These are phyloP conservation scores for Drosophila peninsularis DNA, from an alignment of 2,888 invertebrate genomes.

Conservation along the genomic window DNA sequence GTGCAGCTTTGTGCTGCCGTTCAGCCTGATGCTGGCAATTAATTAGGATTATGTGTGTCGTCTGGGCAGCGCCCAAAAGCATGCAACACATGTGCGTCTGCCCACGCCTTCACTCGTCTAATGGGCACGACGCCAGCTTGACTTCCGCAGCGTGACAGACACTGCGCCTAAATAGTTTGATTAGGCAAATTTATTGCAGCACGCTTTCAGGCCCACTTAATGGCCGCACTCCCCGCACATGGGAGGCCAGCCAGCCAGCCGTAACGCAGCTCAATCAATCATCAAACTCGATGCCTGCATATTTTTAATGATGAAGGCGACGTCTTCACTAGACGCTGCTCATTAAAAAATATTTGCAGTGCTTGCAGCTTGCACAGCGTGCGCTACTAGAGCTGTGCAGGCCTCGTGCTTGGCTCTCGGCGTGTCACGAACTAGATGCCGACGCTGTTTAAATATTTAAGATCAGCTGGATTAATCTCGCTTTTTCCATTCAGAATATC, in stretches of 20 bases:
- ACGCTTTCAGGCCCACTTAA: conserved; percentile 62
- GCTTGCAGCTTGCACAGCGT: conserved; percentile 25
- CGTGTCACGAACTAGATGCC: conserved; percentile 14
- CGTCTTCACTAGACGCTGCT: conserved; percentile 40
- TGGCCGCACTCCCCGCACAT: conserved; percentile 29
- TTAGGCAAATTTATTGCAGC: conserved; percentile 74
- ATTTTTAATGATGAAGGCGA: conserved; percentile 60
- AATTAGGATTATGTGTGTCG: conserved; percentile 79
- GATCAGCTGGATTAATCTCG: not conserved
- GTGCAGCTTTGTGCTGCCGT: conserved; percentile 43
- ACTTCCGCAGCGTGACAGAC: conserved; percentile 65
- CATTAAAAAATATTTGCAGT: conserved; percentile 58
- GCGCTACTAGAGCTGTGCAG: conserved; percentile 1
- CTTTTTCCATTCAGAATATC: not conserved
- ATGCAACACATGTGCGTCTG: conserved; percentile 61
- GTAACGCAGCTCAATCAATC: conserved; percentile 62
- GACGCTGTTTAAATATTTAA: no score
- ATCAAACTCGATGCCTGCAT: conserved; percentile 54
- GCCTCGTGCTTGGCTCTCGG: not conserved
- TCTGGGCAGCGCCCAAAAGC: conserved; percentile 68
- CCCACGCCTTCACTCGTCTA: conserved; percentile 16
- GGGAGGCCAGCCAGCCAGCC: conserved; percentile 25
- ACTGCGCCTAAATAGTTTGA: conserved; percentile 71
- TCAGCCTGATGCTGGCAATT: conserved; percentile 69
- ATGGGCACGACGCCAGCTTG: conserved; percentile 60